Conservation (phyloP, 2,113 vertebrate species). For the Cyphomyrus discorhynchus region DNA sequence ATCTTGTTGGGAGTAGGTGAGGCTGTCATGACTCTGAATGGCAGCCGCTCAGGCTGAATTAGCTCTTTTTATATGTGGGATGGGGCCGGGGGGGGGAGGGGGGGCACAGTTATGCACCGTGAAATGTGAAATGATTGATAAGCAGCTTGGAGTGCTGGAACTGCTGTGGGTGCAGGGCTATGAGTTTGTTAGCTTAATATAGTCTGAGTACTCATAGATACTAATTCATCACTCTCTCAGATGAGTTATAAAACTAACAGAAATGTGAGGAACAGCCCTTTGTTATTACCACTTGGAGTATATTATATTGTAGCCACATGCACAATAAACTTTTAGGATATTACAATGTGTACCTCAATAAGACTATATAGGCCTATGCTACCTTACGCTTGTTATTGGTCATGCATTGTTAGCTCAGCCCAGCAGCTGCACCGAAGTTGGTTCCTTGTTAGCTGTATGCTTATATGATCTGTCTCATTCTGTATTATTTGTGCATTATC, state of each 20-base stretch:
- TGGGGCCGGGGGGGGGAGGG: background rate
- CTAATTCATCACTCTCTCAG: background rate
- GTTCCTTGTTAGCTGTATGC: background rate
- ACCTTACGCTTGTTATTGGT: background rate
- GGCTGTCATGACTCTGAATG: constrained; percentile 45
- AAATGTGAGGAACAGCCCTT: background rate
- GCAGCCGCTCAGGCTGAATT: constrained; percentile 42
- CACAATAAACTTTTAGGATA: background rate
- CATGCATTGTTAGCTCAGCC: background rate
- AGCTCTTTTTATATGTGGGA: constrained; percentile 42
- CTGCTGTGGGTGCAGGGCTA: constrained; percentile 17
- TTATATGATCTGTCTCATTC: background rate
- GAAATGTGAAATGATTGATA: constrained; percentile 45
- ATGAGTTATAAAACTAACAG: background rate
- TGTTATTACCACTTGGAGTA: background rate
- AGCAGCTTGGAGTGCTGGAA: constrained; percentile 46
- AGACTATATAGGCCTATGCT: background rate
- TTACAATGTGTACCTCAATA: background rate
- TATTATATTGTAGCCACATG: background rate
- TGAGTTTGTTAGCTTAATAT: background rate
- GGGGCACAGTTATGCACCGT: constrained; percentile 24
- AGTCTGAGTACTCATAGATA: background rate
- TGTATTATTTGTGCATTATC: background rate
- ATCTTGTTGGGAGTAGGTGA: constrained; percentile 33
- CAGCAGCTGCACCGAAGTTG: background rate